Conservation (phyloP, 2,888 invertebrate genomes). For the Campoletis raptor region DNA sequence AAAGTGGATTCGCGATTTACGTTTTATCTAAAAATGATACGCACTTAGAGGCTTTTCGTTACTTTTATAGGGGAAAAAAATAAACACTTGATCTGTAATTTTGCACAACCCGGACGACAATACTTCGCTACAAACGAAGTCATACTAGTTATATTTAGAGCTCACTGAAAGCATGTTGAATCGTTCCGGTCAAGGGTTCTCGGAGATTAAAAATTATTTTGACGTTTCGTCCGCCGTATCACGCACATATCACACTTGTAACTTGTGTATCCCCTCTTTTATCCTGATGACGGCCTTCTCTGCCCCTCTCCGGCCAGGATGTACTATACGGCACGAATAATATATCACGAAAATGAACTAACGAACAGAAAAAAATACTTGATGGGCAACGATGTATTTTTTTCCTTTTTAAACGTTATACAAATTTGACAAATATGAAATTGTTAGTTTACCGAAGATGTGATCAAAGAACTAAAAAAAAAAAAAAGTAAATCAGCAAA, state of each 20-base stretch:
- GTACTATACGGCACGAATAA: neutral
- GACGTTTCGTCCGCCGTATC: constrained; percentile 48
- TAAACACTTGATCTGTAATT: neutral
- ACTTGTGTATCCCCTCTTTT: constrained; percentile 1
- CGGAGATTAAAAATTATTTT: constrained; percentile 46
- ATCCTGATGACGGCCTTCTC: neutral
- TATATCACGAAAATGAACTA: neutral
- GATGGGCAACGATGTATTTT: neutral
- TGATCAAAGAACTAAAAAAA: neutral
- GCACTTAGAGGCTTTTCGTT: constrained; percentile 6
- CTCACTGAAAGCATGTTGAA: neutral
- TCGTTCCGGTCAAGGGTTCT: neutral
- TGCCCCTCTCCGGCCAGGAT: neutral
- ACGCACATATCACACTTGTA: constrained; percentile 14
- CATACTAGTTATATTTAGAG: neutral
- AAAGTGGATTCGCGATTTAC: neutral
- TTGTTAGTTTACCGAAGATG: neutral
- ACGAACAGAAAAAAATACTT: neutral
- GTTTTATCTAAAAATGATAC: constrained; percentile 19
- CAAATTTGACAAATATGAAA: no score
- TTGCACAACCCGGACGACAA: neutral
- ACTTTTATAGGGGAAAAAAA: neutral
- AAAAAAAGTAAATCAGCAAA: no score
- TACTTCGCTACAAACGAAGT: neutral
- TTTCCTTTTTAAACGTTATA: neutral